Evolutionary conservation across 2,888 invertebrate species (phyloP), one percentile per base, ranked within the genome.

Genomic region (Aradus depressus): DNA sequence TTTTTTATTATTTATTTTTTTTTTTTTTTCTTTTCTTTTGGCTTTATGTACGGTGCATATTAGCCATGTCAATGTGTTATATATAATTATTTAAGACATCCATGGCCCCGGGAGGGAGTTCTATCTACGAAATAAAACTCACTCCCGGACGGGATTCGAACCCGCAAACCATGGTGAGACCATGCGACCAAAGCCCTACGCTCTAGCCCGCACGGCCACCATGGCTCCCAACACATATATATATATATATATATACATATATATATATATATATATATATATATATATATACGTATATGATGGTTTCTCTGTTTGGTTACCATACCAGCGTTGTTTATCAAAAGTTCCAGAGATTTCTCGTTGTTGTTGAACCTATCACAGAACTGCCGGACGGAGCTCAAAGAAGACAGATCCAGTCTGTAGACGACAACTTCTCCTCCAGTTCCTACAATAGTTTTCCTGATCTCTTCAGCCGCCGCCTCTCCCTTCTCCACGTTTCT

Each of bases 321-420:
- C 39, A 19, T 55, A 63, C 66, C 66, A 3, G 66, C 67, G 53
- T 67, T 67, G 50, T 65, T 65, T 14, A 67, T 59, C 16, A 67
- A 60, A 19, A 66, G 58, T 51, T 67, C 61, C 6, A 67, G 60
- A 10, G 55, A 41, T 4, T 60, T 53, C 42, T 66, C 64, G 2
- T 62, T 56, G 3, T 55, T 22, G 4, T 62, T 54, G 28, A 73
- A 59, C 12, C 60, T 59, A 47, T 64, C 59, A 2, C 69, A 68
- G 55, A 70, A 72, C 42, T 63, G 55, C 50, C 69, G 61, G 2
- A 72, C 65, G 0, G 70, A 70, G 12, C 62, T 59, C 32, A 71
- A 60, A 42, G 68, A 71, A 2, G 62, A 60, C 21, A 72, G 61
- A 59, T 72, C 70, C 38, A 77, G 61, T 57, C 71, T 62, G 54